These are phyloP conservation scores for Apostichopus leukothele DNA, from an alignment of 53 echinoderm and acorn worm genomes.

Conservation along the genomic window DNA sequence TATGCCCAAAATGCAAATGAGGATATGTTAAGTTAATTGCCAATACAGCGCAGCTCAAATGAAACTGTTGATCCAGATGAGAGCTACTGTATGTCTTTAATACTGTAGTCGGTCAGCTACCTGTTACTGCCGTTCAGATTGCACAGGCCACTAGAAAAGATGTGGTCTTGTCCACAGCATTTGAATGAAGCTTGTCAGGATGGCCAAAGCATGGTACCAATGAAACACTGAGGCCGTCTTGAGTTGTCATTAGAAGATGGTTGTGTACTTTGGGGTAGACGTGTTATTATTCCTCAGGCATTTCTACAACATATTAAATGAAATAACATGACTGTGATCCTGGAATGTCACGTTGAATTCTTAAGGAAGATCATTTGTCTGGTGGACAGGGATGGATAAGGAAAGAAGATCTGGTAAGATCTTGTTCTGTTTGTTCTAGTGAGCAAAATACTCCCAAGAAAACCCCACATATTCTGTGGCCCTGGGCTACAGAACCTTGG, in stretches of 20 bases:
- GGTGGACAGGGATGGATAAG: conserved; percentile 46
- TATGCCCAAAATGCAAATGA: conserved; percentile 32
- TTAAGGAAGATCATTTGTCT: conserved; percentile 9
- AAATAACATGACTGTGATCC: conserved; percentile 35
- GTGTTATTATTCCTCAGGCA: conserved; percentile 21
- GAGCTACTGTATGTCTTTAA: too few species aligned
- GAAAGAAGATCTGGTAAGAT: conserved; percentile 32
- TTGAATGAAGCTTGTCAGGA: too few species aligned
- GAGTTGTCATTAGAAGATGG: conserved; percentile 39
- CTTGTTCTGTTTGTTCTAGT: neutral
- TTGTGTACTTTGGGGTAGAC: conserved; percentile 34
- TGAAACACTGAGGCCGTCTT: too few species aligned
- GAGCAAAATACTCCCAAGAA: conserved; percentile 15
- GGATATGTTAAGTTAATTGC: conserved; percentile 45
- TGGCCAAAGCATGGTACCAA: too few species aligned
- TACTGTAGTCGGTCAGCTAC: too few species aligned
- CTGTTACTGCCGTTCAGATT: too few species aligned
- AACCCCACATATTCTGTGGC: conserved; percentile 20
- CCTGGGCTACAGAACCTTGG: conserved; percentile 51
- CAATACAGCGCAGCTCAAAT: neutral
- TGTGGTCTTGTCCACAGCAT: too few species aligned
- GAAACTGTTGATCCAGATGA: too few species aligned
- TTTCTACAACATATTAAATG: conserved; percentile 20
- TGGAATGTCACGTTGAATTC: conserved; percentile 34
- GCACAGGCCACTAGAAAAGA: too few species aligned